A percentile compares a stretch with the other conserved stretches of the same genome.
Conservation (phyloP, 2,888 invertebrate genomes). For the Agonopterix alstromeriana region DNA sequence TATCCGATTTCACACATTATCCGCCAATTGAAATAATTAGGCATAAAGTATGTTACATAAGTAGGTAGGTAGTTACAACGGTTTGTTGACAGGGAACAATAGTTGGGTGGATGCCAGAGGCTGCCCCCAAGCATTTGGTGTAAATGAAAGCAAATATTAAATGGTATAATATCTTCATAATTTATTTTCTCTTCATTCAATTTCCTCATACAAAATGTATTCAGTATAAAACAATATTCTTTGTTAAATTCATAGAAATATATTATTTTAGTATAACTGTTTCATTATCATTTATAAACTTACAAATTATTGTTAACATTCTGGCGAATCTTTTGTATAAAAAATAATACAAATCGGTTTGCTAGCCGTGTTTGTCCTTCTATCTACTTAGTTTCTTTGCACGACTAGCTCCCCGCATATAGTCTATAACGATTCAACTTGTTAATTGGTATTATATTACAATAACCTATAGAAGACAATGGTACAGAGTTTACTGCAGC, state of each 20-base stretch:
- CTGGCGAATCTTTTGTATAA: slow-evolving; percentile 66
- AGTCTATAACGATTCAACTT: slow-evolving; percentile 70
- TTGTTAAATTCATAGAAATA: slow-evolving; percentile 76
- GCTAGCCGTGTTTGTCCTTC: slow-evolving; percentile 18
- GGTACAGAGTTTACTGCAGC: slow-evolving; percentile 46
- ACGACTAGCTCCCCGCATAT: slow-evolving; percentile 32
- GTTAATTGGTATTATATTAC: slow-evolving; percentile 72
- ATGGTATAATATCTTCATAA: slow-evolving; percentile 75
- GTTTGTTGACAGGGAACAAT: no score
- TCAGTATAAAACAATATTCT: slow-evolving; percentile 76
- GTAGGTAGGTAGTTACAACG: no score
- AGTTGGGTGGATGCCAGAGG: not conserved
- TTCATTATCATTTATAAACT: slow-evolving; percentile 58
- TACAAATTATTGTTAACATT: slow-evolving; percentile 76
- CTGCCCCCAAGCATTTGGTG: not conserved
- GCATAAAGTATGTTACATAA: no score
- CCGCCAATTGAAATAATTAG: not conserved
- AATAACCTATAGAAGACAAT: slow-evolving; percentile 68
- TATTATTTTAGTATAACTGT: slow-evolving; percentile 75
- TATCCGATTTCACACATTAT: not conserved
- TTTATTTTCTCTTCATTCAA: slow-evolving; percentile 65
- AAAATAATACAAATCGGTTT: slow-evolving; percentile 67
- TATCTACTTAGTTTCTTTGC: not conserved
- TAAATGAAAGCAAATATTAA: slow-evolving; percentile 52
- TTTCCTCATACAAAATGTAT: slow-evolving; percentile 70